These are phyloP conservation scores for Eulemur mongoz DNA, from an alignment of 2,797 vertebrate species.

Conservation along the genomic window DNA sequence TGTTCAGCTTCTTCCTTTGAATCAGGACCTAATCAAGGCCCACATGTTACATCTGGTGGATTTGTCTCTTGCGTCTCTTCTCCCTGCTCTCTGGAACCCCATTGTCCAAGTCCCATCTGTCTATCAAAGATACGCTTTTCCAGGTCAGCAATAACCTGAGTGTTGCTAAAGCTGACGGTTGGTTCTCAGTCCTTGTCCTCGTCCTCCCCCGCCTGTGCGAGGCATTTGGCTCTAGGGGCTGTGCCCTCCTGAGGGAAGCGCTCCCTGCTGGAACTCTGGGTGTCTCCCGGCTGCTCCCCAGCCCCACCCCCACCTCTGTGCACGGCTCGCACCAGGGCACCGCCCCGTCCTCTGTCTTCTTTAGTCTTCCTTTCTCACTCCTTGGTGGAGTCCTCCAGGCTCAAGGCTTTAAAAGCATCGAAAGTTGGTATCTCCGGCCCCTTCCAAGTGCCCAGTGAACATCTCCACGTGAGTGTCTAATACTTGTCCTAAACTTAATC, in stretches of 20 bases:
- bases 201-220: background rate
- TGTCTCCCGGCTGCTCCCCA: background rate
- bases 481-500: background rate
- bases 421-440: background rate
- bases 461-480: background rate
- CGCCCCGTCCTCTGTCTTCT: background rate
- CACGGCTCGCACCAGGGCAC: fast-evolving
- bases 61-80: background rate
- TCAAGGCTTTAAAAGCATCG: background rate
- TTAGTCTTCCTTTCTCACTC: background rate
- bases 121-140: background rate
- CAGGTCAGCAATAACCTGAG: background rate
- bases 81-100: background rate
- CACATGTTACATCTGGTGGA: background rate
- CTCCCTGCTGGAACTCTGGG: background rate
- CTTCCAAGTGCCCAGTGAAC: background rate
- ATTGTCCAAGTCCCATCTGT: background rate
- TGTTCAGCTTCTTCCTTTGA: background rate
- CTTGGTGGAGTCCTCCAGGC: background rate
- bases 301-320: background rate
- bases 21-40: conserved; percentile 9
- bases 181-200: background rate
- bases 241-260: background rate
- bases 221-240: too few relatives aligned
- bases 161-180: background rate